These are phyloP conservation scores for Drosophila peninsularis DNA, from an alignment of 2,888 invertebrate genomes.

Conservation along the genomic window DNA sequence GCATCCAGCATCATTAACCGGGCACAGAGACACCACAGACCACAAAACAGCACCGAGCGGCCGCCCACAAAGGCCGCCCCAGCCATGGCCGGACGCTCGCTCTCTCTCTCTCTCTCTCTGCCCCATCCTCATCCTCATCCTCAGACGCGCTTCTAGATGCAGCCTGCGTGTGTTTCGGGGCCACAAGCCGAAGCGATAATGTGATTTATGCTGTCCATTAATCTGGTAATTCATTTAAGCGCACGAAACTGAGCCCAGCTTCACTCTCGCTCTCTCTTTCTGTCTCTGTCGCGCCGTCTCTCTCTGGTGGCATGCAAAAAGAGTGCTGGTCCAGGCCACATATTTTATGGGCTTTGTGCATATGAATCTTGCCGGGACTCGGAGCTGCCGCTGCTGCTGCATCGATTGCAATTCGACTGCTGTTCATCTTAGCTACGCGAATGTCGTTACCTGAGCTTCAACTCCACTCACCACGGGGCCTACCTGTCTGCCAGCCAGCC, in stretches of 20 bases:
- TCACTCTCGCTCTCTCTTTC: slow-evolving; percentile 19
- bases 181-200: slow-evolving; percentile 84
- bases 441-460: slow-evolving; percentile 60
- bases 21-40: slow-evolving; percentile 40
- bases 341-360: slow-evolving; percentile 79
- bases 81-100: slow-evolving; percentile 38
- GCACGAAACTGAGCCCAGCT: slow-evolving; percentile 71
- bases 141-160: slow-evolving; percentile 69
- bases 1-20: slow-evolving; percentile 65
- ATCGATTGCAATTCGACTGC: slow-evolving; percentile 84
- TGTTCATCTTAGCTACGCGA: slow-evolving; percentile 79
- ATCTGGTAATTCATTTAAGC: slow-evolving; percentile 85
- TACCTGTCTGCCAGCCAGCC: slow-evolving; percentile 25
- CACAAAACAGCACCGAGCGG: slow-evolving; percentile 42
- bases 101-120: neutral
- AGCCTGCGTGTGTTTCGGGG: slow-evolving; percentile 61
- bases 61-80: slow-evolving; percentile 74
- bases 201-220: slow-evolving; percentile 85
- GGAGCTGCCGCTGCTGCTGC: slow-evolving; percentile 53
- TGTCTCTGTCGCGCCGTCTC: slow-evolving; percentile 6
- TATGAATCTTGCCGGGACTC: slow-evolving; percentile 66
- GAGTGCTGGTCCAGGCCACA: slow-evolving; percentile 48
- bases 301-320: slow-evolving; percentile 41
- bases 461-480: slow-evolving; percentile 27
- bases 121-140: no score